These are phyloP conservation scores for Zapus hudsonius DNA, from an alignment of 2,113 vertebrate species.

Conservation along the genomic window DNA sequence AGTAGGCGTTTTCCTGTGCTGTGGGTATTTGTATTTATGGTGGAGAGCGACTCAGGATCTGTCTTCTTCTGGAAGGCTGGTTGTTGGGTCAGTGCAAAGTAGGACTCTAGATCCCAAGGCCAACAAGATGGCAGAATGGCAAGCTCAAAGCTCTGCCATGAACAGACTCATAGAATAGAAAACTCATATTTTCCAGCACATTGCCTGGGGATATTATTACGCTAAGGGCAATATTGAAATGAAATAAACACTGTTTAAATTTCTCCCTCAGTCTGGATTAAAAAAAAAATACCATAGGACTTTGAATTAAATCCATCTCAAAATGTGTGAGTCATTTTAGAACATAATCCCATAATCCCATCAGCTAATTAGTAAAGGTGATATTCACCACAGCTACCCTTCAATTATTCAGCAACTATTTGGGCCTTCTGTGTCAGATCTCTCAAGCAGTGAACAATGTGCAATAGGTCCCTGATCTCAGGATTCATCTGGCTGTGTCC, in stretches of 20 bases:
- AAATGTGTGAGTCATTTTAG: slow-evolving; percentile 40
- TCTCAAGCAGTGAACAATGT: background rate
- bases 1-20: background rate
- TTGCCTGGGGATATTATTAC: slow-evolving; percentile 46
- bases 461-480: background rate
- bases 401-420: background rate
- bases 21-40: background rate
- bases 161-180: slow-evolving; percentile 1
- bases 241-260: slow-evolving; percentile 48
- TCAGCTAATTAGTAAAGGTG: background rate
- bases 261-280: slow-evolving; percentile 4
- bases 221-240: background rate
- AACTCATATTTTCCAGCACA: slow-evolving; percentile 56
- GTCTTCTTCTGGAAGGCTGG: background rate
- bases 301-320: slow-evolving; percentile 22
- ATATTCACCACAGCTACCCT: background rate
- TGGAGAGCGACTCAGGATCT: background rate
- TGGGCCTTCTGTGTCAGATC: background rate
- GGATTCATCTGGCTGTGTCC: background rate
- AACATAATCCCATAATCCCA: slow-evolving; percentile 20
- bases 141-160: slow-evolving; percentile 17
- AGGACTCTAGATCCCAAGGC: background rate
- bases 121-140: slow-evolving; percentile 10
- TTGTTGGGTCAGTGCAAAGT: slow-evolving; percentile 4
- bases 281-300: background rate